Conservation (phyloP, 2,113 vertebrate species). For the Ammodramus savannarum region DNA sequence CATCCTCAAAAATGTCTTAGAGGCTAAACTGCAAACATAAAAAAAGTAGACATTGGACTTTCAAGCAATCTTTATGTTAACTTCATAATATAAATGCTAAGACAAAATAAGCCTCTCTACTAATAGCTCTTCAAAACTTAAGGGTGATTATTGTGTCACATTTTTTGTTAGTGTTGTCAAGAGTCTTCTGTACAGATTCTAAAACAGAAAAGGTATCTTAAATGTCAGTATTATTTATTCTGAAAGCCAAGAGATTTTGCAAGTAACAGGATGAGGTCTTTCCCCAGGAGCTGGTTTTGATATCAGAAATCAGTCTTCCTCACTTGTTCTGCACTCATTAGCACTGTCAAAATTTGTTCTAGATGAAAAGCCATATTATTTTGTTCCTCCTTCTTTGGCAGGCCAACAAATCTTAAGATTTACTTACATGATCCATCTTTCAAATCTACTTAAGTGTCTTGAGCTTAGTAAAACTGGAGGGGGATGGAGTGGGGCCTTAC, state of each 20-base stretch:
- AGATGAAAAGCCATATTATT: background rate
- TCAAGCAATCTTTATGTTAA: background rate
- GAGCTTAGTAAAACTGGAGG: background rate
- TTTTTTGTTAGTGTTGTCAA: background rate
- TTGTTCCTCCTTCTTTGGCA: background rate
- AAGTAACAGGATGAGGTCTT: background rate
- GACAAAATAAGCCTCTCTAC: background rate
- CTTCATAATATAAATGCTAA: background rate
- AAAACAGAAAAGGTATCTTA: background rate
- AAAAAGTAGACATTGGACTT: background rate
- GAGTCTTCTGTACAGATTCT: background rate
- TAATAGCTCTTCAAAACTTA: background rate
- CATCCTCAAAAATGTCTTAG: background rate
- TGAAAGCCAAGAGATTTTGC: background rate
- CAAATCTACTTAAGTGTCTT: background rate
- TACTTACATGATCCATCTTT: background rate
- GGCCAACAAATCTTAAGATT: background rate
- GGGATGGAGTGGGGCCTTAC: too few relatives aligned
- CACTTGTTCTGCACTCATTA: background rate
- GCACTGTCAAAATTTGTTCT: background rate
- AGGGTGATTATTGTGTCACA: background rate
- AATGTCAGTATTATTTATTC: background rate
- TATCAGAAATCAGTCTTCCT: background rate
- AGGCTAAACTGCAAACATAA: background rate
- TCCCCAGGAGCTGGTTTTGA: background rate